A percentile compares a stretch with the other conserved stretches of the same genome.
phyloP scores from a whole-genome alignment of 2,113 vertebrate genomes.

The Ariopsis seemanni region DNA sequence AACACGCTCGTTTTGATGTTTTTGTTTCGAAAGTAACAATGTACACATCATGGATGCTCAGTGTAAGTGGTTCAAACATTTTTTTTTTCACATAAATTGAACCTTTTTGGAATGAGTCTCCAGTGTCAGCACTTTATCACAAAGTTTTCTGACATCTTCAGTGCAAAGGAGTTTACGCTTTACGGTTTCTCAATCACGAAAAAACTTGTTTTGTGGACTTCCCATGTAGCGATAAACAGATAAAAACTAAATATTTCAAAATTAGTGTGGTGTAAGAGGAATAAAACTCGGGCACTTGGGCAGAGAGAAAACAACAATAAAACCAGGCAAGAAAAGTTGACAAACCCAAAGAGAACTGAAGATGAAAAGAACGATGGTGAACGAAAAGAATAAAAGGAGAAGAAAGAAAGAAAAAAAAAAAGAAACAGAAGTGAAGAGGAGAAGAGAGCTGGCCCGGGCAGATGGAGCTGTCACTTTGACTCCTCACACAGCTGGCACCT shows the following conservation, averaged over 20 bases:
- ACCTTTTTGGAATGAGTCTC: neutral
- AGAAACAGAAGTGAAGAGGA: neutral
- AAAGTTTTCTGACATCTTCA: neutral
- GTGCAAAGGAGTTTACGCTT: neutral
- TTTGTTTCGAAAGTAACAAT: neutral
- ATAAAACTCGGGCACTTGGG: neutral
- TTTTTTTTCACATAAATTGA: neutral
- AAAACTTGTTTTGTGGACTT: neutral
- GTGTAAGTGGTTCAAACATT: too few species aligned
- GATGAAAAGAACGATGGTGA: neutral
- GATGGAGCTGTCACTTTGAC: constrained; percentile 32
- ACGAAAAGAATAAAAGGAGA: neutral
- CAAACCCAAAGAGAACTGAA: neutral
- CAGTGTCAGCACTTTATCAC: neutral
- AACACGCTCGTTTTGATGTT: neutral
- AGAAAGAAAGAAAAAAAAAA: neutral
- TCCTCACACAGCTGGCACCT: constrained; percentile 29
- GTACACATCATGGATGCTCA: too few species aligned
- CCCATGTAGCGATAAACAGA: neutral
- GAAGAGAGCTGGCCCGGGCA: constrained; percentile 3
- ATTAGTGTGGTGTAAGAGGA: neutral
- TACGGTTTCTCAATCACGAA: neutral
- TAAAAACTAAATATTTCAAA: neutral
- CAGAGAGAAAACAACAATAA: neutral
- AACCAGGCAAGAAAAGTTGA: neutral